phyloP scores from a whole-genome alignment of 2,797 vertebrate genomes.

The Chromis chromis region DNA sequence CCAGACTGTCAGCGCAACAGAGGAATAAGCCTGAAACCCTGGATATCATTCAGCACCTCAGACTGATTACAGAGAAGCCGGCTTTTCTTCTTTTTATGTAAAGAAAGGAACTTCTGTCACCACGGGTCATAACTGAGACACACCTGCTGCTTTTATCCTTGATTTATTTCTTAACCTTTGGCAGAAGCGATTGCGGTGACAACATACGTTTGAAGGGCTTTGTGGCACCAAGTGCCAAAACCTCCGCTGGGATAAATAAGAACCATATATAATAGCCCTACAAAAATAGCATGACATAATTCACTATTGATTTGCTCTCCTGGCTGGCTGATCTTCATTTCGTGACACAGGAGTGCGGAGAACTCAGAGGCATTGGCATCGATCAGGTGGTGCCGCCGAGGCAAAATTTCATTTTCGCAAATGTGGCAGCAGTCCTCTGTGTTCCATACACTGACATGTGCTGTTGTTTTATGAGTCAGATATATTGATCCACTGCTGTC shows the following conservation, averaged over 20 bases:
- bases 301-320: constrained; percentile 82
- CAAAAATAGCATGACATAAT: constrained; percentile 83
- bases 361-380: constrained; percentile 66
- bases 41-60: neutral
- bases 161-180: constrained; percentile 26
- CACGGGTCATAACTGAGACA: constrained; percentile 7
- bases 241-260: constrained; percentile 72
- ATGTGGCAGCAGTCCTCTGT: constrained; percentile 39
- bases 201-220: constrained; percentile 4
- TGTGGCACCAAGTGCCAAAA: constrained; percentile 11
- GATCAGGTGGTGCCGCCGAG: constrained; percentile 62
- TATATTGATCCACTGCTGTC: constrained; percentile 57
- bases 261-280: constrained; percentile 70
- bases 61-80: neutral
- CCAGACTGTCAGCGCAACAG: neutral
- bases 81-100: neutral
- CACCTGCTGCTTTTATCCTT: constrained; percentile 1
- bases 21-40: neutral
- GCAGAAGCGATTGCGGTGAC: constrained; percentile 10
- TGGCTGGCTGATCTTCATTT: constrained; percentile 69
- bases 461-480: constrained; percentile 63
- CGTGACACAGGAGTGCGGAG: constrained; percentile 51
- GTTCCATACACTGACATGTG: constrained; percentile 36
- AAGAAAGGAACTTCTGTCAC: neutral
- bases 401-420: constrained; percentile 68